These are phyloP conservation scores for Trochalopteron elliotii DNA, from an alignment of 2,113 vertebrate genomes.

Conservation along the genomic window DNA sequence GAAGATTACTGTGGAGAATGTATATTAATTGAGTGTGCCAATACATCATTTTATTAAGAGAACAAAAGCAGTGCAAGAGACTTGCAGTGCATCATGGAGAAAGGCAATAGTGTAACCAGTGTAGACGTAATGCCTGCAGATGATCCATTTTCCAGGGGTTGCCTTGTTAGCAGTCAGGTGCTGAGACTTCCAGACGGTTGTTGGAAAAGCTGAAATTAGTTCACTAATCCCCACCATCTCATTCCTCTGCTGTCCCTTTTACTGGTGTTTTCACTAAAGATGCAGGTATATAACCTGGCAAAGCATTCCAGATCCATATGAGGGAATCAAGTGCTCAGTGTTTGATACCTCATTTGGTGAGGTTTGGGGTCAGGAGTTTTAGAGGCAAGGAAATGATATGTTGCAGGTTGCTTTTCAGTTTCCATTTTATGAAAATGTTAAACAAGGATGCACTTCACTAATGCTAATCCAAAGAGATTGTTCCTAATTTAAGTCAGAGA, in stretches of 20 bases:
- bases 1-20: background rate
- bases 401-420: background rate
- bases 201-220: background rate
- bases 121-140: background rate
- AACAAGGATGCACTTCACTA: background rate
- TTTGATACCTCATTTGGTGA: background rate
- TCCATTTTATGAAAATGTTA: background rate
- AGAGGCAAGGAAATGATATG: background rate
- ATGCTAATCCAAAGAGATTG: background rate
- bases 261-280: background rate
- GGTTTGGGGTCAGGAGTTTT: background rate
- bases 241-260: background rate
- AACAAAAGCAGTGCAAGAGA: background rate
- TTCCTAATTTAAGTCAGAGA: background rate
- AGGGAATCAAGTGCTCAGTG: background rate
- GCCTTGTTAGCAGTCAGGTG: background rate
- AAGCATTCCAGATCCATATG: background rate
- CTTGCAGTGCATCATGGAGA: background rate
- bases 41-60: background rate
- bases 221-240: background rate
- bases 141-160: background rate
- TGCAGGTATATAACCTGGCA: background rate
- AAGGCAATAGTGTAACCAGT: background rate
- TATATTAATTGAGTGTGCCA: background rate
- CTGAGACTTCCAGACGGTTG: background rate